Evolutionary conservation across 2,797 vertebrate species (phyloP).

Genomic region (Morus bassanus): DNA sequence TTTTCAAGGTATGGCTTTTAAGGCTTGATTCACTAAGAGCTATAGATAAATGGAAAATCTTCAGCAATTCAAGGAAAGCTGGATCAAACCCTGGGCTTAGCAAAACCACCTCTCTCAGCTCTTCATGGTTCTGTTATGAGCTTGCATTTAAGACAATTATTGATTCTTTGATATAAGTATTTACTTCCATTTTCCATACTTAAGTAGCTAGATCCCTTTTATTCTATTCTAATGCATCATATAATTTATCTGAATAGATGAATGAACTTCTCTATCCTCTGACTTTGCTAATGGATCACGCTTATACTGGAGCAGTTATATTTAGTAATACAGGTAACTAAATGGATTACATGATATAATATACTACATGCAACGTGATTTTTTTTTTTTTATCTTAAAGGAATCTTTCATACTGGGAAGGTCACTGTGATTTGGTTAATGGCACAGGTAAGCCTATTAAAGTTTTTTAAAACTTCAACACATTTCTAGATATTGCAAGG

Average conservation of each 20-base stretch:
- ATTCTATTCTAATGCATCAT: not conserved
- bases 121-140: not conserved
- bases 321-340: not conserved
- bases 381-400: slow-evolving; percentile 56
- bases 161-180: not conserved
- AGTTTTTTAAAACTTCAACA: not conserved
- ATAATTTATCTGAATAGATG: not conserved
- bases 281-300: not conserved
- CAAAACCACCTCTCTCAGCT: not conserved
- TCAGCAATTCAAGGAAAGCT: not conserved
- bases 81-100: not conserved
- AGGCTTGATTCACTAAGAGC: not conserved
- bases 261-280: not conserved
- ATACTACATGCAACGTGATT: not conserved
- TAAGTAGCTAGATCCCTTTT: not conserved
- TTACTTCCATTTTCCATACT: not conserved
- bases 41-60: not conserved
- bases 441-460: slow-evolving; percentile 85
- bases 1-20: not conserved
- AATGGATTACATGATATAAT: not conserved
- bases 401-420: slow-evolving; percentile 81
- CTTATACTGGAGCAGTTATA: not conserved
- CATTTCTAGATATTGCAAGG: not conserved
- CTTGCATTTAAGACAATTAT: not conserved
- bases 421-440: slow-evolving; percentile 90